phyloP scores from a whole-genome alignment of 1,140 invertebrate species.

The Macrosteles quadrilineatus region DNA sequence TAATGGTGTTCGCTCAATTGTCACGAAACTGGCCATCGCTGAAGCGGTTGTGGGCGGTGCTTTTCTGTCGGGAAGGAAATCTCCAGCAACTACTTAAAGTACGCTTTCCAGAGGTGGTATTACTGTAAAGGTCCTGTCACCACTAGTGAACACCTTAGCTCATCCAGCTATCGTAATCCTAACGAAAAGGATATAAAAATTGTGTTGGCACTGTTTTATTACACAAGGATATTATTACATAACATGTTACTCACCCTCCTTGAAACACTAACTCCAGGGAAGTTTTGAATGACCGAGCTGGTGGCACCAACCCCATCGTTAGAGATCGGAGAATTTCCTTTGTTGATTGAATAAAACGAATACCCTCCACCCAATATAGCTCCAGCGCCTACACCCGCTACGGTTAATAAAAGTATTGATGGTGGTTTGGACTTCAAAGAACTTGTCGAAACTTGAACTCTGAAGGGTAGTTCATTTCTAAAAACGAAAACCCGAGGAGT shows the following conservation, averaged over 20 bases:
- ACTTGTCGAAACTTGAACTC: neutral
- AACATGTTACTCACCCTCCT: conserved; percentile 47
- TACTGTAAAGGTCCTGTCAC: neutral
- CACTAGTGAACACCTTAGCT: neutral
- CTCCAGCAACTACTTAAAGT: neutral
- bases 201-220: too few relatives aligned
- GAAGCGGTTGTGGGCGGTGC: neutral
- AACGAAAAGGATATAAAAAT: too few relatives aligned
- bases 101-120: neutral
- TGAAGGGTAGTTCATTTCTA: neutral
- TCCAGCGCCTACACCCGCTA: conserved; percentile 55
- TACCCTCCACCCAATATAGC: conserved; percentile 54
- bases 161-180: neutral
- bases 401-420: conserved; percentile 10
- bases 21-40: too few relatives aligned
- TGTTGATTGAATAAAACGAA: conserved; percentile 50
- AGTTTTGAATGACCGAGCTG: conserved; percentile 54
- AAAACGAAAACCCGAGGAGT: neutral
- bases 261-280: conserved; percentile 52
- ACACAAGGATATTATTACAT: conserved; percentile 9
- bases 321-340: conserved; percentile 51
- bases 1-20: too few relatives aligned
- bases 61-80: neutral
- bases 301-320: conserved; percentile 52
- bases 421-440: neutral